phyloP scores from a whole-genome alignment of 2,888 invertebrate species.

The Nasonovia ribisnigri region DNA sequence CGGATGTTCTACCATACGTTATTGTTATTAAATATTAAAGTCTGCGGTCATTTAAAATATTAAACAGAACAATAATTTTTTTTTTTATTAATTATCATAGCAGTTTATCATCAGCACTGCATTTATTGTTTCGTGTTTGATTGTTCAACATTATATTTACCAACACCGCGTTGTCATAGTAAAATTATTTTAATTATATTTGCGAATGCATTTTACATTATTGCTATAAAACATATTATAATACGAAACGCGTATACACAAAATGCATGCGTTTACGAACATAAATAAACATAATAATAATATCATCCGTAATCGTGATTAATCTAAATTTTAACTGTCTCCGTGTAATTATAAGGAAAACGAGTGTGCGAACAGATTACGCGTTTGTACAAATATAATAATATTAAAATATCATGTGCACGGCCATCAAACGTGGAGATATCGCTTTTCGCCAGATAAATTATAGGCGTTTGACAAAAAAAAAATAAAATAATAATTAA shows the following conservation, averaged over 20 bases:
- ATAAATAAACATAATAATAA: background rate
- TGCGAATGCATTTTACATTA: background rate
- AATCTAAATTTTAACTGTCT: background rate
- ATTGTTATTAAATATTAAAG: conserved; percentile 8
- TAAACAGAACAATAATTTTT: background rate
- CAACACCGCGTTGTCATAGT: background rate
- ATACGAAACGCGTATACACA: background rate
- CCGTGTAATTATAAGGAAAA: background rate
- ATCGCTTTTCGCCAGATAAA: background rate
- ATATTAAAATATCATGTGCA: background rate
- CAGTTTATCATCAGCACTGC: background rate
- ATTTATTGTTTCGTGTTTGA: background rate
- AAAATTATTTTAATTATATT: background rate
- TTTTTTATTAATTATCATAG: background rate
- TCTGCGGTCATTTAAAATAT: background rate
- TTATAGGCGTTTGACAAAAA: background rate
- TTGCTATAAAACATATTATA: background rate
- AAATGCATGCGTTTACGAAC: background rate
- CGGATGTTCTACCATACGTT: background rate
- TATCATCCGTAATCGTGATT: background rate
- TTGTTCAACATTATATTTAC: background rate
- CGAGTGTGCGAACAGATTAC: background rate
- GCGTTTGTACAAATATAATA: background rate
- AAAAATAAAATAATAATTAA: too few species aligned
- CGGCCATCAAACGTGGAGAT: background rate